These are phyloP conservation scores for Eubucco bourcierii DNA, from an alignment of 2,113 vertebrate species.

Conservation along the genomic window DNA sequence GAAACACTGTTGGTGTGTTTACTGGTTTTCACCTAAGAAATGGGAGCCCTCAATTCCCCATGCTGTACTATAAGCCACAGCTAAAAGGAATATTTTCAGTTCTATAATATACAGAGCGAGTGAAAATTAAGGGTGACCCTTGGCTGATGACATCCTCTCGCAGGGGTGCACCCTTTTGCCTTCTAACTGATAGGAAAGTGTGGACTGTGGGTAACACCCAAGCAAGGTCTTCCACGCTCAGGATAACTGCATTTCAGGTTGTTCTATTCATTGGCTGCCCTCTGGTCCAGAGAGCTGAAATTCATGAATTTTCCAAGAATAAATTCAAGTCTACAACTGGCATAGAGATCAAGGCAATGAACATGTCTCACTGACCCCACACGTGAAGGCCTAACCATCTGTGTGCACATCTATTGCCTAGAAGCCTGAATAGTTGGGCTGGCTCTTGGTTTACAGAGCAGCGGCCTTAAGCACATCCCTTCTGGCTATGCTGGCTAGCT, in stretches of 20 bases:
- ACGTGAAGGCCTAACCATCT: background rate
- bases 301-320: background rate
- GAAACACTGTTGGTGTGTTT: background rate
- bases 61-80: background rate
- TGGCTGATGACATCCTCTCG: background rate
- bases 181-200: background rate
- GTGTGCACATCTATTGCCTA: background rate
- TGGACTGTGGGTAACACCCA: background rate
- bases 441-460: background rate
- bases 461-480: background rate
- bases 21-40: background rate
- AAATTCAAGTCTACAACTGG: background rate
- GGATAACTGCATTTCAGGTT: background rate
- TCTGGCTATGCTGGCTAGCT: background rate
- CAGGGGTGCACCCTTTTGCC: background rate
- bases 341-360: background rate
- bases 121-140: background rate
- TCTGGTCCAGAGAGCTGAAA: background rate
- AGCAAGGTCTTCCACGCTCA: background rate
- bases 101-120: background rate
- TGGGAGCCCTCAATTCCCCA: background rate
- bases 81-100: background rate
- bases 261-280: background rate
- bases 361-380: background rate
- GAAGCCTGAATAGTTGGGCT: background rate